Evolutionary conservation across 2,888 invertebrate genomes (phyloP).

Genomic region (Limenitis arthemis): DNA sequence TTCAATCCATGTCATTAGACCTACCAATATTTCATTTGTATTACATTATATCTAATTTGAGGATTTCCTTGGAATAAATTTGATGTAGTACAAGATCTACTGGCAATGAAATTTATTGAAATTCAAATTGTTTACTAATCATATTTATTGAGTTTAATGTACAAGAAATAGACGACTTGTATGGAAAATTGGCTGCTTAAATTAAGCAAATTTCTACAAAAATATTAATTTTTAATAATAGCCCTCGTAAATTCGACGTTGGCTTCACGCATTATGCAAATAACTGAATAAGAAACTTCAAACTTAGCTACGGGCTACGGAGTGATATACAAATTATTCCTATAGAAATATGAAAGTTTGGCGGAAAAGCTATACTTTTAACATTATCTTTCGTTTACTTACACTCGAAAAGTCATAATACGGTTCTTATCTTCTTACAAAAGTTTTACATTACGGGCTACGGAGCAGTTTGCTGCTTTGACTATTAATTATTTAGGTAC

Average conservation of each 20-base stretch:
- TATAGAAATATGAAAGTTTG: conserved; percentile 34
- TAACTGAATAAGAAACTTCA: conserved; percentile 5
- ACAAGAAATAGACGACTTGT: too few species aligned
- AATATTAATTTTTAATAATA: too few species aligned
- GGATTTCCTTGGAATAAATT: too few species aligned
- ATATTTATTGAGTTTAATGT: too few species aligned
- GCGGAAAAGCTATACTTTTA: conserved; percentile 27
- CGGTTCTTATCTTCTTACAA: conserved; percentile 27
- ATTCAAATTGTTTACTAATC: too few species aligned
- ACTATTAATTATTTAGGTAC: conserved; percentile 40
- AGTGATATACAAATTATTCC: conserved; percentile 28
- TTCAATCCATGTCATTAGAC: too few species aligned
- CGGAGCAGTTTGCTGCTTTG: conserved; percentile 7
- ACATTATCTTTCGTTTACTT: conserved; percentile 25
- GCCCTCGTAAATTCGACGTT: conserved; percentile 43
- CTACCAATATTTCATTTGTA: too few species aligned
- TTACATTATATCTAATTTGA: too few species aligned
- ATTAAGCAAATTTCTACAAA: too few species aligned
- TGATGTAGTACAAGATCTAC: too few species aligned
- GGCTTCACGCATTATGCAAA: conserved; percentile 17
- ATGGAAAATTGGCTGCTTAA: too few species aligned
- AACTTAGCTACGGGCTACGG: conserved; percentile 1
- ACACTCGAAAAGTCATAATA: conserved; percentile 32
- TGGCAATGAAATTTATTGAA: too few species aligned
- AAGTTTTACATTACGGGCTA: conserved; percentile 12